These are phyloP conservation scores for Tetropium fuscum DNA, from an alignment of 2,888 invertebrate genomes.

Conservation along the genomic window DNA sequence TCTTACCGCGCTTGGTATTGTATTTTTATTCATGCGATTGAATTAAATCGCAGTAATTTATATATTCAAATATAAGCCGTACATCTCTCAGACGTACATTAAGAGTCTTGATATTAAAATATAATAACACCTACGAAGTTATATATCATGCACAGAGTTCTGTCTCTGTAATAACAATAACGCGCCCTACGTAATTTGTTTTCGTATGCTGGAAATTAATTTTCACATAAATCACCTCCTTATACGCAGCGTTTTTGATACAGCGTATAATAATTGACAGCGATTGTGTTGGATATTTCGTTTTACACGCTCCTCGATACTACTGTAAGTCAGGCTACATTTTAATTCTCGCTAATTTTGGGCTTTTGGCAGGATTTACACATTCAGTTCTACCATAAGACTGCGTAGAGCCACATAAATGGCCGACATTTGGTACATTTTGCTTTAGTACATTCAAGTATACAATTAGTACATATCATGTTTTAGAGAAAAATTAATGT, in stretches of 20 bases:
- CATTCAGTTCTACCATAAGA: too few relatives aligned
- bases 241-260: slow-evolving; percentile 4
- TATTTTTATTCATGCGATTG: slow-evolving; percentile 55
- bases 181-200: slow-evolving; percentile 50
- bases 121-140: slow-evolving; percentile 60
- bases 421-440: too few relatives aligned
- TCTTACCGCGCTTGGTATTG: slow-evolving; percentile 21
- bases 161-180: slow-evolving; percentile 42
- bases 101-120: slow-evolving; percentile 62
- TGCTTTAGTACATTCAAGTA: too few relatives aligned
- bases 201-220: slow-evolving; percentile 48
- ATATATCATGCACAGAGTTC: slow-evolving; percentile 34
- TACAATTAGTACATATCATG: too few relatives aligned
- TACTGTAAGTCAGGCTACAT: too few relatives aligned
- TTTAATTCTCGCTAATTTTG: too few relatives aligned
- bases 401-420: too few relatives aligned
- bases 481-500: too few relatives aligned
- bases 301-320: too few relatives aligned
- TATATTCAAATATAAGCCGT: slow-evolving; percentile 55
- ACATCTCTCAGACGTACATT: slow-evolving; percentile 54
- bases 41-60: slow-evolving; percentile 60
- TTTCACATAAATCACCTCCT: slow-evolving; percentile 45
- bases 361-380: too few relatives aligned
- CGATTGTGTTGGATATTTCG: too few relatives aligned
- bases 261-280: slow-evolving; percentile 2